Evolutionary conservation across 2,888 invertebrate species (phyloP).

Genomic region (Eueremaeus valkanovi): DNA sequence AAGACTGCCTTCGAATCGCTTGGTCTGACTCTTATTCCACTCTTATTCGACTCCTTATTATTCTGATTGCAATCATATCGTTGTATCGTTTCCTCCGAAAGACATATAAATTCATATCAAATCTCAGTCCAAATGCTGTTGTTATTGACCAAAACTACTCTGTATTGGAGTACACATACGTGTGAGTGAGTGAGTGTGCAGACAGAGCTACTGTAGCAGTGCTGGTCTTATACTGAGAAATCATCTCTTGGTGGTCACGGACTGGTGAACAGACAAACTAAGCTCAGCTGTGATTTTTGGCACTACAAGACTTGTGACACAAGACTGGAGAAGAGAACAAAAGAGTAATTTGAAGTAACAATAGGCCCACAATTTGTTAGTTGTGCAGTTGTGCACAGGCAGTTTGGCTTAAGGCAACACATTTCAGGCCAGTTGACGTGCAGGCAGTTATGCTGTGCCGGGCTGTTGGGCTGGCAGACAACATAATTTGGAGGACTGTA

Average conservation of each 20-base stretch:
- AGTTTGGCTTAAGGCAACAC: neutral
- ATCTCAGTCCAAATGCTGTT: neutral
- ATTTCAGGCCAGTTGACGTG: slow-evolving; percentile 18
- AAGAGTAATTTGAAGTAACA: slow-evolving; percentile 24
- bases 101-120: neutral
- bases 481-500: slow-evolving; percentile 22
- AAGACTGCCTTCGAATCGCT: neutral
- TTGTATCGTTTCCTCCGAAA: neutral
- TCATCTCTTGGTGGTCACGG: slow-evolving; percentile 1
- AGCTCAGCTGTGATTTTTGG: neutral
- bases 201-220: too few relatives aligned
- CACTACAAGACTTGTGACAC: too few relatives aligned
- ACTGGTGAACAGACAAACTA: neutral
- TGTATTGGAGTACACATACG: too few relatives aligned
- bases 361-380: neutral
- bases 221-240: neutral
- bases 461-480: neutral
- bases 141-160: slow-evolving; percentile 4
- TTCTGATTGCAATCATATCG: neutral
- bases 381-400: neutral
- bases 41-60: neutral
- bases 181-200: too few relatives aligned
- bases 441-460: neutral
- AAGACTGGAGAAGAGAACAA: slow-evolving; percentile 23
- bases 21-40: neutral